These are phyloP conservation scores for Rhinolophus ferrumequinum DNA, from an alignment of 2,113 vertebrate genomes.

Conservation along the genomic window DNA sequence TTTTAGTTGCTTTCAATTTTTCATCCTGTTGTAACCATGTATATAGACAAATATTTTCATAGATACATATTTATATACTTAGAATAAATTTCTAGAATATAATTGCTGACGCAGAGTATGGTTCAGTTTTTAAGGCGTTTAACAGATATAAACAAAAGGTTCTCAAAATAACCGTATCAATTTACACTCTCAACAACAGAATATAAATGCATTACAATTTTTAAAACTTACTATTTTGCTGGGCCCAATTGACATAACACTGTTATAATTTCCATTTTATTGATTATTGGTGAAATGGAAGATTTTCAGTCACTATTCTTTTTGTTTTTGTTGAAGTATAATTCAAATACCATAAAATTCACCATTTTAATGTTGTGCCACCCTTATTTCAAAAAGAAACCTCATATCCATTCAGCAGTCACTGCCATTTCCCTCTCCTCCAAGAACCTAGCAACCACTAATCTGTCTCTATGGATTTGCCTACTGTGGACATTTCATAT, in stretches of 20 bases:
- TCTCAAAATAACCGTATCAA: not conserved
- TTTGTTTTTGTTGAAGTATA: not conserved
- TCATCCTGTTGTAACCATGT: not conserved
- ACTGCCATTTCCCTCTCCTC: not conserved
- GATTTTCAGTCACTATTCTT: not conserved
- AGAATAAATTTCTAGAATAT: slow-evolving; percentile 12
- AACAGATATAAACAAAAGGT: not conserved
- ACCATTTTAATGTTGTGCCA: no score
- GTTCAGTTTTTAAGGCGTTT: not conserved
- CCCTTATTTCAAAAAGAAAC: no score
- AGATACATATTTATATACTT: not conserved
- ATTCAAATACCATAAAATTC: not conserved
- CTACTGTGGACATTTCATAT: no score
- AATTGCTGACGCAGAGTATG: not conserved
- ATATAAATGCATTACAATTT: not conserved
- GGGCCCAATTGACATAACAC: not conserved
- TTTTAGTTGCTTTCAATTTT: slow-evolving; percentile 30
- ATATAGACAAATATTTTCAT: not conserved
- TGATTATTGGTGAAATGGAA: not conserved
- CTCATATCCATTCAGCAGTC: no score
- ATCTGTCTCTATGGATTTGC: no score
- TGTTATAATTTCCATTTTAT: not conserved
- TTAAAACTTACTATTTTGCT: not conserved
- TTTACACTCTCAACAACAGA: not conserved
- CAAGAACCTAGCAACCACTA: not conserved